Evolutionary conservation across 2,797 vertebrate genomes (phyloP), one percentile per base, ranked within the genome.

Genomic region (Lithobates sylvaticus): DNA sequence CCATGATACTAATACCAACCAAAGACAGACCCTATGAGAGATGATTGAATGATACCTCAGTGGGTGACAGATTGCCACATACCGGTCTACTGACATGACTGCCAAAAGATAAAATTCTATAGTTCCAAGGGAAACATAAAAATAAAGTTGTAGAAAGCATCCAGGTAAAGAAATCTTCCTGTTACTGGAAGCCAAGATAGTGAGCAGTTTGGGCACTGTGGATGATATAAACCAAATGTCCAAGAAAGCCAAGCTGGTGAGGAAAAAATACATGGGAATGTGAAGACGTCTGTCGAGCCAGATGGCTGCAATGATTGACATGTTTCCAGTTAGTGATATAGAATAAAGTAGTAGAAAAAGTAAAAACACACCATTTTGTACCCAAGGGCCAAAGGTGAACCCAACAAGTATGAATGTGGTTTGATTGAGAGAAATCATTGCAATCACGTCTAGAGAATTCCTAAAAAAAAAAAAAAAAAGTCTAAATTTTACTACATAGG

Each of bases 61-160:
- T 77, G 82, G 82, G 2, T 70, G 65, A 54, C 74, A 84, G n/a
- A 84, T 70, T 58, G 82, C 82, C 16, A 84, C 42, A 71, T 84
- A 84, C 1, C 82, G 27, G 39, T 84, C 82, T 64, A 84, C 82
- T 58, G 82, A 84, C 82, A 84, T 84, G 5, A 77, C 44, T 7
- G 82, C 82, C 9, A 84, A 54, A 77, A 77, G 64, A 61, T 77
- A 84, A 61, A 84, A 84, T n/a, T 84, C 82, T 39, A 61, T 77
- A 26, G 74, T 68, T 7, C 82, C 82, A 58, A 84, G 47, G 0
- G 82, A 84, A 10, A 77, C n/a, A 72, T 84, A 84, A n/a, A 78
- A 34, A 76, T 78, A 84, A 10, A 84, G 16, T 18, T 84, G 83
- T 32, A 84, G 15, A 15, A 84, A 36, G 26, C 83, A 84, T 3